Base-by-base conservation (phyloP, 2,888 invertebrate genomes). In the Empis livida region DNA sequence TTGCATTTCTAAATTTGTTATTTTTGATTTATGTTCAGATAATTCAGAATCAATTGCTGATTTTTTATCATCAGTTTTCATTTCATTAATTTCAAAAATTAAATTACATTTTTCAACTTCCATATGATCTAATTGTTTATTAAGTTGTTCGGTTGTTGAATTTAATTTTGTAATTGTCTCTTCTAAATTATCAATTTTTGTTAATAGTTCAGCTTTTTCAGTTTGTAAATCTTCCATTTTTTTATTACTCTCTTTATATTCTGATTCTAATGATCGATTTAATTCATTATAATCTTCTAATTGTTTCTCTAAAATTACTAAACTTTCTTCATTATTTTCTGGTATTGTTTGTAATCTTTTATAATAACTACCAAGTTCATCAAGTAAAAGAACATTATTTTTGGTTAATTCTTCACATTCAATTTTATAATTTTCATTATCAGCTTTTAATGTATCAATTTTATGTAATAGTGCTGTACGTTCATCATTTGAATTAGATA, bases 321-420 rank as follows among this genome's bases (percentile, higher is more conserved):
- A 65, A 53, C 78, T 80, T 56, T 83, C 82, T 68, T 83, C 83
- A 57, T 82, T 82, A 2, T 79, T 76, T 68, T 84, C 83, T 44
- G 78, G 77, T 45, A 84, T 83, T 1, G 83, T 81, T 62, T 82
- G 78, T 54, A 83, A 64, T 55, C 79, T 79, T 52, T 67, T 68
- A 42, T 63, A 61, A 45, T 76, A 72, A 43, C 76, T 73, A 40
- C 80, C 73, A 51, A 83, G 70, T 65, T 82, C 81, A 43, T 75
- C 74, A 54, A 82, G 73, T n/a, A 83, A 66, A 49, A 80, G 72
- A 57, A 81, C 82, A 58, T 83, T 83, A 61, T 81, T 83, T 61
- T 80, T 79, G 65, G 80, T 79, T 61, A 82, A 73, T 60, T 81
- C 80, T 49, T 73, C 80, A 53, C 77, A 76, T 65, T 82, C 82